Base-by-base conservation (phyloP, 2,888 invertebrate genomes). In the Amblyteles armatorius region DNA sequence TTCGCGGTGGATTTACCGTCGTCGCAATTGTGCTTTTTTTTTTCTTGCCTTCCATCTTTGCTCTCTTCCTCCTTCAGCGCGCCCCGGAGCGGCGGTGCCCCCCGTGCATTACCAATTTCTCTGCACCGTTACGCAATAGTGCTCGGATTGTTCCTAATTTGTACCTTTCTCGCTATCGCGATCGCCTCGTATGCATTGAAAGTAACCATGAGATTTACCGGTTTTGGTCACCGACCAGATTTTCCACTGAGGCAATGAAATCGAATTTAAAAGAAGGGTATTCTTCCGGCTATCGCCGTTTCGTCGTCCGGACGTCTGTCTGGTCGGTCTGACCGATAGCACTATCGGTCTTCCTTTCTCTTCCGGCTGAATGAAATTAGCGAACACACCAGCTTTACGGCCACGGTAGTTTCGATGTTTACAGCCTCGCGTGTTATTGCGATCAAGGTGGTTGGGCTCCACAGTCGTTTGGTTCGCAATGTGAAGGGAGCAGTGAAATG, bases 41-140 rank as follows among this genome's bases (percentile, higher is more conserved):
- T 60, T 26, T 60, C 26, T 13, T 60, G 11, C 44, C 60, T 71
- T 65, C 73, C 57, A 48, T 52, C 74, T 69, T 86, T 71, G 65
- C 81, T 67, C 63, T 52, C 69, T 69, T 86, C 73, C 73, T 83
- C 68, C 63, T 80, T 84, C 44, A 16, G 26, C 22, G 16, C 65
- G 40, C 79, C 33, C 52, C 55, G 40, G 40, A 40, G 40, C 50
- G 50, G 22, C 11, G 68, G 79, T 16, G 79, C 26, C 29, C 29
- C 16, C 26, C 26, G 26, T 13, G 60, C 26, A 79, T 73, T 73
- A 83, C 78, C 71, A 81, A 73, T 87, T 79, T 85, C 82, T 73
- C 81, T 73, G 68, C 72, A 68, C 65, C 52, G 63, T 85, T 85
- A 79, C 83, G 79, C 74, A 85, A 85, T 83, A 48, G 52, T 67